A percentile compares a stretch with the other conserved stretches of the same genome.
Conservation (phyloP, 2,888 invertebrate species). For the Apamea sordens region DNA sequence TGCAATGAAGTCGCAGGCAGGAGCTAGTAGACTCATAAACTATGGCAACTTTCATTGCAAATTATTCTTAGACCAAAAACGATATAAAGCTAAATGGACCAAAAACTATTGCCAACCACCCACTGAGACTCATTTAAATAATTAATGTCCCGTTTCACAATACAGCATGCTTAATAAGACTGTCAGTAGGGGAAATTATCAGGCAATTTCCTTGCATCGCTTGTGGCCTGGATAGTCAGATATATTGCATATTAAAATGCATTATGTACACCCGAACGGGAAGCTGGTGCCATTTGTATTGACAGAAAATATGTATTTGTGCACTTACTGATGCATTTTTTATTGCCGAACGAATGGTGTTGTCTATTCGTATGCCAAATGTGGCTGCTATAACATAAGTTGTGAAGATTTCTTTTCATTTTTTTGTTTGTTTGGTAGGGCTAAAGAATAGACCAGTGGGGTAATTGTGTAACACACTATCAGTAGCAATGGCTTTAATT, state of each 20-base stretch:
- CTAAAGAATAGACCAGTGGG: neutral
- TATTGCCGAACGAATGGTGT: conserved; percentile 34
- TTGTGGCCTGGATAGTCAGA: conserved; percentile 44
- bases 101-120: conserved; percentile 3
- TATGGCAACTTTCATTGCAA: neutral
- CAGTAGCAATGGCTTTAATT: no score
- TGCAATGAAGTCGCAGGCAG: neutral
- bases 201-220: conserved; percentile 49
- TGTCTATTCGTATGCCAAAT: conserved; percentile 25
- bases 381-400: neutral
- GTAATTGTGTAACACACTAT: no score
- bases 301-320: conserved; percentile 51
- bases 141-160: conserved; percentile 14
- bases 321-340: conserved; percentile 30
- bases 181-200: conserved; percentile 53
- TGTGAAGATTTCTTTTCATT: no score
- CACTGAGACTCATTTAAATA: conserved; percentile 20
- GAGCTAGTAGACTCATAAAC: neutral
- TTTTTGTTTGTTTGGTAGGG: neutral
- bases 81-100: neutral
- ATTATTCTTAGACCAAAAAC: neutral
- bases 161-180: conserved; percentile 33
- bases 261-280: conserved; percentile 44
- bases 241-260: conserved; percentile 62
- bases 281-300: conserved; percentile 49